Evolutionary conservation across 2,888 invertebrate species (phyloP).

Genomic region (Tethea ocularis): DNA sequence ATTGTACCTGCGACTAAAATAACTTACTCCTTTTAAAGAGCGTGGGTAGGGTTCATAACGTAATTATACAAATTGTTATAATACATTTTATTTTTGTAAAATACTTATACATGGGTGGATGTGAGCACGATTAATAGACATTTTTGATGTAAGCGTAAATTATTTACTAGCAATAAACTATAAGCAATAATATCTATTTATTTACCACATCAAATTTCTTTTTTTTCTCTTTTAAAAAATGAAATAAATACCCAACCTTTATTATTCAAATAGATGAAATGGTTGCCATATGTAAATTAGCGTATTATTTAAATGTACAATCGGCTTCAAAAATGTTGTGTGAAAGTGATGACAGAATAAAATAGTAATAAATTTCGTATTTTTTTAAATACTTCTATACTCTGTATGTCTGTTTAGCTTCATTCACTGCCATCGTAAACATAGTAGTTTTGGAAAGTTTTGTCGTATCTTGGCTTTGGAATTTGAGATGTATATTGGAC

Average conservation of each 20-base stretch:
- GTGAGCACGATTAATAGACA: not conserved
- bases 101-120: not conserved
- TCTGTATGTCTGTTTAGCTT: not conserved
- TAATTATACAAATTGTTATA: not conserved
- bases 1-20: not conserved
- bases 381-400: not conserved
- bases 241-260: conserved; percentile 7
- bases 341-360: not conserved
- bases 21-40: not conserved
- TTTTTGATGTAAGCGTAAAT: not conserved
- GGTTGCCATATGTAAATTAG: conserved; percentile 25
- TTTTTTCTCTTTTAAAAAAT: too few relatives aligned
- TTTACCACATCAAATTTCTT: too few relatives aligned
- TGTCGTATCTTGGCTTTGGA: not conserved
- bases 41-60: conserved; percentile 1
- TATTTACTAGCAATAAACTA: not conserved
- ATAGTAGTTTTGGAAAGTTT: not conserved
- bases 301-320: conserved; percentile 12
- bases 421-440: not conserved
- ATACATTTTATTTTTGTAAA: not conserved
- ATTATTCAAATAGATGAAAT: conserved; percentile 17
- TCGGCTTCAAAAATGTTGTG: conserved; percentile 6
- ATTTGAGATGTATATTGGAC: not conserved
- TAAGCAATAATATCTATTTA: too few relatives aligned
- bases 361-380: too few relatives aligned